These are phyloP conservation scores for Zalophus californianus DNA, from an alignment of 2,797 vertebrate species.

Conservation along the genomic window DNA sequence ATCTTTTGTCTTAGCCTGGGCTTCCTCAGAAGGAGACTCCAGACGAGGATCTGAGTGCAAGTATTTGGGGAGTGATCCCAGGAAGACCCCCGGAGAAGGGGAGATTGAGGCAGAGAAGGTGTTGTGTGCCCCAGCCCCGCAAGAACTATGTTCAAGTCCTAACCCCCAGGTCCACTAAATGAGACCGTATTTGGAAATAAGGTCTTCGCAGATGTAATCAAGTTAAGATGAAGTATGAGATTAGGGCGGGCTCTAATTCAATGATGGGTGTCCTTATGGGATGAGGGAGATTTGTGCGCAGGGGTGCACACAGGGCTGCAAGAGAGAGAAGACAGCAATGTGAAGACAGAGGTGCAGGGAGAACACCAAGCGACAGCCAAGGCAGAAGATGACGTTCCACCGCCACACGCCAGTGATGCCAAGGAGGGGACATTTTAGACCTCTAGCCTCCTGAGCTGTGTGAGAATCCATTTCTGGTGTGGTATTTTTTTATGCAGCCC, in stretches of 20 bases:
- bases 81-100: background rate
- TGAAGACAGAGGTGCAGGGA: background rate
- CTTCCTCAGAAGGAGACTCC: background rate
- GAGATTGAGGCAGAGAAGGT: background rate
- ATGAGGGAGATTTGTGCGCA: background rate
- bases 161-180: background rate
- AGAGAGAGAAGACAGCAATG: background rate
- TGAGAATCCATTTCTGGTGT: background rate
- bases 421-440: background rate
- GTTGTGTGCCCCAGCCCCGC: fast-evolving
- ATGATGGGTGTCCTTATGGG: background rate
- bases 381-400: fast-evolving
- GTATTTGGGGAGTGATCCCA: background rate
- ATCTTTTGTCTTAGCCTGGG: background rate
- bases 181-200: fast-evolving
- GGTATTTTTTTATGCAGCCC: background rate
- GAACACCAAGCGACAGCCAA: fast-evolving
- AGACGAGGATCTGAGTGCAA: background rate
- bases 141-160: background rate
- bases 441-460: background rate
- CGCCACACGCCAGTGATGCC: fast-evolving
- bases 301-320: too few relatives aligned
- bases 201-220: background rate
- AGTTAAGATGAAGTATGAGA: background rate
- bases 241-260: background rate